Base-by-base conservation (phyloP, 2,113 vertebrate species). In the Lampris megalopsis region DNA sequence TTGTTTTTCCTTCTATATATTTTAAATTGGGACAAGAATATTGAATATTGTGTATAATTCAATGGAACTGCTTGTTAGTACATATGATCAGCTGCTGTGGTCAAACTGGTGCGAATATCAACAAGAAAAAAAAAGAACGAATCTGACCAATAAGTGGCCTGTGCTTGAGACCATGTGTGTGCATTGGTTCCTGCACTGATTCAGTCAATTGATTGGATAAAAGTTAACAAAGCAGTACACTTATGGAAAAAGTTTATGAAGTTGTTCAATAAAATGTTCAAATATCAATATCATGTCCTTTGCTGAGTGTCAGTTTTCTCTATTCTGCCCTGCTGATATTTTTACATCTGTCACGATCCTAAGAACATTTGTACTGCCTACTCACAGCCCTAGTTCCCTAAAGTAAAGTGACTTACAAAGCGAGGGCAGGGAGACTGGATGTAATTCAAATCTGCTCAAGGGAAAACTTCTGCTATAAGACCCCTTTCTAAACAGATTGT, bases 151-250 rank as follows among this genome's bases (percentile, higher is more conserved):
- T 93, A 85, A 81, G 91, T 94, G 94, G 93, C 95, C 94, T 95
- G 94, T 96, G 91, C 96, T 94, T 81, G 83, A 91, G 92, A 93
- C 93, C 95, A 95, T 95, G 94, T 96, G 97, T 96, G 96, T 97
- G 96, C 96, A 92, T 91, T 92, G 89, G 82, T 92, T 91, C 80
- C 73, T 41, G 87, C 91, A 89, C 86, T 90, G 86, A 91, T 83
- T 37, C 49, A 60, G 71, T 61, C 73, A 48, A 77, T 74, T 61
- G 60, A 82, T 86, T 24, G 24, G 54, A 47, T 40, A 43, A 50
- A 10, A 38, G 35, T 65, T 57, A 68, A 40, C 74, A 80, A 86
- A 63, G 64, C 64, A 73, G 81, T 69, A 83, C 67, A 79, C 89
- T 89, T 92, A 79, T 84, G 88, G 78, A 90, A 89, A 84, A 88